Conservation (phyloP, 2,888 invertebrate species). For the Watsonalla cultraria region DNA sequence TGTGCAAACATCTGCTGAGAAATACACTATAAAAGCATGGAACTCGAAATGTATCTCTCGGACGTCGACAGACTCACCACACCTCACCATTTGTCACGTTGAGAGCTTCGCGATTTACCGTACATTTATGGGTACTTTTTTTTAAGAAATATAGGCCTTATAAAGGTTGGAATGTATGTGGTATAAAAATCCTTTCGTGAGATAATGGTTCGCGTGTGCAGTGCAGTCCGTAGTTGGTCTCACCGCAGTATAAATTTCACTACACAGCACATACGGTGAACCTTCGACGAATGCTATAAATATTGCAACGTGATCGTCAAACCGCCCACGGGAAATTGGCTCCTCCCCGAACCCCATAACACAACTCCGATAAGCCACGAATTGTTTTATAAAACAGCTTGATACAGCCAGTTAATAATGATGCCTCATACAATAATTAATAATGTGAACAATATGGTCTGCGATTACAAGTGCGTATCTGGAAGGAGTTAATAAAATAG, state of each 20-base stretch:
- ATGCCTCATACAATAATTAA: not conserved
- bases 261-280: slow-evolving; percentile 10
- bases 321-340: slow-evolving; percentile 46
- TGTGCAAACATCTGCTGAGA: no score
- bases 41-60: no score
- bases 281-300: slow-evolving; percentile 27
- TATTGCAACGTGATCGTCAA: slow-evolving; percentile 42
- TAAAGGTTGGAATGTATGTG: slow-evolving; percentile 11
- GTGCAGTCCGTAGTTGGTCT: slow-evolving; percentile 13
- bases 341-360: slow-evolving; percentile 28
- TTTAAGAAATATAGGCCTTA: slow-evolving; percentile 9
- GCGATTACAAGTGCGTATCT: no score
- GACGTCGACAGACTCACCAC: no score
- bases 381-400: slow-evolving; percentile 13
- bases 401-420: not conserved
- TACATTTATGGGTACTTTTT: not conserved
- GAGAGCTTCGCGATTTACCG: no score
- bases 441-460: not conserved
- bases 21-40: no score
- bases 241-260: slow-evolving; percentile 23
- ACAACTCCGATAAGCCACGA: slow-evolving; percentile 25
- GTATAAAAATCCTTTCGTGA: slow-evolving; percentile 23
- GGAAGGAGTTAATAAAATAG: not conserved
- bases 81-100: no score
- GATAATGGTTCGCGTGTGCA: slow-evolving; percentile 44